phyloP scores from a whole-genome alignment of 1,140 invertebrate genomes.

The Rhyzopertha dominica region DNA sequence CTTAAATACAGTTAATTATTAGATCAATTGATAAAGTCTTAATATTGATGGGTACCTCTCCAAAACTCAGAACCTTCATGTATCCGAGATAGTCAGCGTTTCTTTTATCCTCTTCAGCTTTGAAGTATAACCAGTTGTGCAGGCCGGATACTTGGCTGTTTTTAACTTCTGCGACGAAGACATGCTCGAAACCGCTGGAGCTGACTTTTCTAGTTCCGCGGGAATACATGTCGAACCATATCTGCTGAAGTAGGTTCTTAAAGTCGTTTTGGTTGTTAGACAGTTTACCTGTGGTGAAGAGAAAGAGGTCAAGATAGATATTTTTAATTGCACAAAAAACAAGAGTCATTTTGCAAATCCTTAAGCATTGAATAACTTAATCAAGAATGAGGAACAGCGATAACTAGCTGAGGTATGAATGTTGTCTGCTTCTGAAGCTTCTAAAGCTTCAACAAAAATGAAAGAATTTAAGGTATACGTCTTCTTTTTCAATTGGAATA shows the following conservation, averaged over 20 bases:
- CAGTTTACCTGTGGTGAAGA: too few relatives aligned
- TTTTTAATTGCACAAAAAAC: too few relatives aligned
- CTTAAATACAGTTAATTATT: constrained; percentile 52
- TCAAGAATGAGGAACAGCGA: too few relatives aligned
- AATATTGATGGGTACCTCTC: constrained; percentile 48
- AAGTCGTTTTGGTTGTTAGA: constrained; percentile 65
- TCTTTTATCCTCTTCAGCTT: constrained; percentile 61
- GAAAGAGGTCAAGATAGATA: too few relatives aligned
- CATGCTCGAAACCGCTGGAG: constrained; percentile 82
- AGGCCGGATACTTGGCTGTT: constrained; percentile 71
- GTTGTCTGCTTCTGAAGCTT: too few relatives aligned
- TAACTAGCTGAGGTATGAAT: too few relatives aligned
- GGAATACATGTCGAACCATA: constrained; percentile 81
- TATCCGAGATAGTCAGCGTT: constrained; percentile 76
- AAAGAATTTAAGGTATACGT: too few relatives aligned
- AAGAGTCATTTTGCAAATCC: too few relatives aligned
- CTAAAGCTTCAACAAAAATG: too few relatives aligned
- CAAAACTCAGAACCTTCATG: constrained; percentile 65
- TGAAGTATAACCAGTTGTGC: constrained; percentile 88
- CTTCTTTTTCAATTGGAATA: constrained; percentile 3
- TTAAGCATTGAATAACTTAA: too few relatives aligned
- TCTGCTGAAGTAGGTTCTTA: constrained; percentile 63
- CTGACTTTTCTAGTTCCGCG: constrained; percentile 68
- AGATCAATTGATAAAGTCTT: constrained; percentile 10
- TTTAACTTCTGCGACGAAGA: constrained; percentile 80